Percentiles rank a stretch among this genome's conserved stretches.
Conservation (phyloP, 2,113 vertebrate species). For the Capricornis sumatraensis region DNA sequence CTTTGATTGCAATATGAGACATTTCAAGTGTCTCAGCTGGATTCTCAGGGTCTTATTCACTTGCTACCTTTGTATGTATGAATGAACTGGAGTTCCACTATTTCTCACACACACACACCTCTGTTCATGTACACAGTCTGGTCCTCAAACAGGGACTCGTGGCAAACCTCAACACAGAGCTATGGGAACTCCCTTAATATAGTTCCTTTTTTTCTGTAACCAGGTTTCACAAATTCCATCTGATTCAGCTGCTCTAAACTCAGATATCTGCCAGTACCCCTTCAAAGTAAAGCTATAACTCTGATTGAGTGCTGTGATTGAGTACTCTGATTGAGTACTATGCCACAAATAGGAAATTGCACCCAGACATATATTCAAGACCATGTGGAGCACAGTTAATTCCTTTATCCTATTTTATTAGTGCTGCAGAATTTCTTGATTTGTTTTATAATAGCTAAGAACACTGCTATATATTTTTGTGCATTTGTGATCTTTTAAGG, state of each 20-base stretch:
- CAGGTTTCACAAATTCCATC: neutral
- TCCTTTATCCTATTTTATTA: neutral
- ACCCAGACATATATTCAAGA: neutral
- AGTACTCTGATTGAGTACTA: neutral
- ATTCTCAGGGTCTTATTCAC: neutral
- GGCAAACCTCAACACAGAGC: neutral
- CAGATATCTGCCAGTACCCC: neutral
- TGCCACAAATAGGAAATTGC: neutral
- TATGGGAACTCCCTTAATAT: neutral
- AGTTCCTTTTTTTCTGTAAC: neutral
- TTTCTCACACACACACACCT: neutral
- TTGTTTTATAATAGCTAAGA: neutral
- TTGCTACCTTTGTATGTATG: neutral
- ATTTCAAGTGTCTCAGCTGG: neutral
- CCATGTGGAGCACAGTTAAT: neutral
- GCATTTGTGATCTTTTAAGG: neutral
- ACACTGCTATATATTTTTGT: neutral
- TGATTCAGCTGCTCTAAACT: neutral
- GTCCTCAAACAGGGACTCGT: neutral
- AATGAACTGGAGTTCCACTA: neutral
- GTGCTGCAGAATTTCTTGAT: neutral
- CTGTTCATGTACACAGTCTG: neutral
- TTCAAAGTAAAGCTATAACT: neutral
- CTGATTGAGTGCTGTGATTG: neutral
- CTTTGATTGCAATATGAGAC: neutral